phyloP scores from a whole-genome alignment of 2,888 invertebrate species.

The Lamellibrachia satsuma region DNA sequence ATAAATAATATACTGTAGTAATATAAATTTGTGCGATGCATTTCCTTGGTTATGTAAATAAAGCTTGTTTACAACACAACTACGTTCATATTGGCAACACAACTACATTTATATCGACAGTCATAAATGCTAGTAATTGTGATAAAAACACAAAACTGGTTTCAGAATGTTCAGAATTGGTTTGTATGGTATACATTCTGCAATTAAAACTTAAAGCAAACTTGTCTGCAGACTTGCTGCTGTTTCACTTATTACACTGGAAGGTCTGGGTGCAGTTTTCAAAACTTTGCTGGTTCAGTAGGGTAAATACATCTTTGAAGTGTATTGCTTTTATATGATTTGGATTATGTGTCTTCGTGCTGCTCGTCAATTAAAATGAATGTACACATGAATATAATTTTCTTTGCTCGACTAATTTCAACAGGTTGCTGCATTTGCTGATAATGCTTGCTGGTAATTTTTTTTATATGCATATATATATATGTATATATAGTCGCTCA shows the following conservation, averaged over 20 bases:
- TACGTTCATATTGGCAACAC: slow-evolving; percentile 3
- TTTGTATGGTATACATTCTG: slow-evolving; percentile 17
- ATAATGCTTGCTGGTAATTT: no score
- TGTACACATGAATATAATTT: not conserved
- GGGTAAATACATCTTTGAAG: not conserved
- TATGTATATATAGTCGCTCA: no score
- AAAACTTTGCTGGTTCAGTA: not conserved
- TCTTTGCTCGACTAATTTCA: not conserved
- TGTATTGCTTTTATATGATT: not conserved
- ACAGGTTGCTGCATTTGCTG: not conserved
- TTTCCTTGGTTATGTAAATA: not conserved
- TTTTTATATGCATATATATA: no score
- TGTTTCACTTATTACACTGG: not conserved
- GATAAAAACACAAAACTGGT: not conserved
- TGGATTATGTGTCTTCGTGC: not conserved
- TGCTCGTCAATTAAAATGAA: not conserved
- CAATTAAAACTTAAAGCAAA: slow-evolving; percentile 4
- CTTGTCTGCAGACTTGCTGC: not conserved
- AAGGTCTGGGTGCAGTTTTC: not conserved
- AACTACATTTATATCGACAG: not conserved
- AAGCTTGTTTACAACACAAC: slow-evolving; percentile 10
- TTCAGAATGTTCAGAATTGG: slow-evolving; percentile 5
- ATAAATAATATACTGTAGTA: slow-evolving; percentile 13
- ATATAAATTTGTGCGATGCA: slow-evolving; percentile 8
- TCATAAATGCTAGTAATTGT: slow-evolving; percentile 1